Base-by-base conservation (phyloP, 2,797 vertebrate species). In the Galaxias olidus region DNA sequence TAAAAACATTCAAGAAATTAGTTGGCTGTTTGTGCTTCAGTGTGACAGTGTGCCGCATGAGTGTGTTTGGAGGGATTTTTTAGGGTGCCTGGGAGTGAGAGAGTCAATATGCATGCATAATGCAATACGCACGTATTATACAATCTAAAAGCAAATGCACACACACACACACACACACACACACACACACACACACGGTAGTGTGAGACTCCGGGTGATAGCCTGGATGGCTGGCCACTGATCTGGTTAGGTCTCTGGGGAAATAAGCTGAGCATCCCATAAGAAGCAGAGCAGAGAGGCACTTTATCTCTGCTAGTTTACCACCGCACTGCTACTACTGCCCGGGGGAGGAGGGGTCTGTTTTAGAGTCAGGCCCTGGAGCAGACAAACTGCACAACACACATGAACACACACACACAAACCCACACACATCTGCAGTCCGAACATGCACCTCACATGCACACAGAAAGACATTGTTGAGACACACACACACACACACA, bases 271-370 rank as follows among this genome's bases (percentile, higher is more conserved):
- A 51, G n/a, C 20, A 46, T 58, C 66, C 67, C 19, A 20, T 71
- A 67, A 68, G 60, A 52, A 56, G 15, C 11, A 18, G 19, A 56
- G 15, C 11, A 18, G 19, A 43, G 15, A 59, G 58, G 41, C 60
- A 58, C 51, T 67, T 75, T 63, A 66, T 61, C 59, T 63, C 40
- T 5, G 14, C 41, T 66, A 55, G 64, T 68, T 51, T 61, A 59
- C 30, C 13, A 52, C 59, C 43, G 50, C 57, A 49, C 42, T 30
- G 30, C 30, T 30, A 30, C 30, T 30, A 30, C 30, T 30, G 30
- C 3, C 3, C 3, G 30, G 30, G 30, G 30, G 30, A 6, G 30
- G 30, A 6, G 30, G 30, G 30, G n/a, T n/a, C n/a, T n/a, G n/a
- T n/a, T n/a, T n/a, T n/a, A n/a, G n/a, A n/a, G n/a, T n/a, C n/a